Evolutionary conservation across 2,113 vertebrate species (phyloP), one percentile per base, ranked within the genome.

Genomic region (Pogona vitticeps): DNA sequence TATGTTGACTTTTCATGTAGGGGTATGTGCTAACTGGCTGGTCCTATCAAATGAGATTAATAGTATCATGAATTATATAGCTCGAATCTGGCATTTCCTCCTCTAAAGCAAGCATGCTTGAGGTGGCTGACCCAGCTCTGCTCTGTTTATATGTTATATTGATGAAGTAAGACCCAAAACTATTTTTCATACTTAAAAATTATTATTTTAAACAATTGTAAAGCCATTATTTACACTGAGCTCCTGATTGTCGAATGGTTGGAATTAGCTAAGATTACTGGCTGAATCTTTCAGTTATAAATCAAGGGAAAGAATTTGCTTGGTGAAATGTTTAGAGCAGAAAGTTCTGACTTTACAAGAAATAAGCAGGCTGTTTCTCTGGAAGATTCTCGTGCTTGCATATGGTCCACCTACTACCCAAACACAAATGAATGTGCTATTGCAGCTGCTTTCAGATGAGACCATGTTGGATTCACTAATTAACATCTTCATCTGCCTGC

Each of bases 81-180:
- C 21, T 90, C 88, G 70, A 90, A 76, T 73, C 80, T 91, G 84
- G 83, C 85, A 92, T 93, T 92, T 93, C 70, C 91, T 92, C 85
- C 90, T 89, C 89, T 82, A 42, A 89, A 90, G 73, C 88, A 90
- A 67, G 86, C 79, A 77, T 91, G 91, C 90, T 91, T 70, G 85
- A 92, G 88, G 86, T 26, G 77, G 84, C 80, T 90, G 91, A 94
- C 83, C 82, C 61, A 88, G 83, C 42, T 78, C 79, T 91, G 78
- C 36, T 88, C 63, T 83, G 40, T 63, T 83, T 91, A 84, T 73
- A 73, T 80, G 67, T 46, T 84, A 84, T 88, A 86, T 65, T 90
- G 84, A 91, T 92, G 85, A 94, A 90, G 59, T 88, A 68, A 83
- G 71, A 84, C 83, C 59, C 86, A 80, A 90, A 93, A 85, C 75